Evolutionary conservation across 2,113 vertebrate genomes (phyloP).

Genomic region (Fulmarus glacialis): DNA sequence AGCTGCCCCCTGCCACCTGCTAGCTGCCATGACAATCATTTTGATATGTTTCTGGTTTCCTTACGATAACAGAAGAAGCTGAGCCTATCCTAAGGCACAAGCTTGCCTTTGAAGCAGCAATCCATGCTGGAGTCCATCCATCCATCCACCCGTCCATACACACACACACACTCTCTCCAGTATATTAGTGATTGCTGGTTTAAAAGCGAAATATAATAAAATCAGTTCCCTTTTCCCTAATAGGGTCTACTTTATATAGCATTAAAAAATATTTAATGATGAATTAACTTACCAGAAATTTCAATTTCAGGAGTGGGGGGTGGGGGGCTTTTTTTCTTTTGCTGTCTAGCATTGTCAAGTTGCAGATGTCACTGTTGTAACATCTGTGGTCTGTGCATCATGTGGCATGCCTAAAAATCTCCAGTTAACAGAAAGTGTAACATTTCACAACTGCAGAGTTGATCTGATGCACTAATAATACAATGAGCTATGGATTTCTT

Average conservation of each 20-base stretch:
- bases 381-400: background rate
- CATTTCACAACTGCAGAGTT: background rate
- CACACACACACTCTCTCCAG: no score
- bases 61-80: background rate
- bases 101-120: background rate
- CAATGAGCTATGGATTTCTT: background rate
- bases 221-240: background rate
- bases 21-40: background rate
- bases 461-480: background rate
- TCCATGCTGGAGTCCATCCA: background rate
- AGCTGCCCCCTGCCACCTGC: background rate
- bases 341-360: background rate
- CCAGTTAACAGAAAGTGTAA: background rate
- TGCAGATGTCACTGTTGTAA: background rate
- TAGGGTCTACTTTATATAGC: background rate
- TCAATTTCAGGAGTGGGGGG: background rate
- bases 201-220: background rate
- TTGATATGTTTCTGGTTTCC: background rate
- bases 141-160: background rate
- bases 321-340: background rate
- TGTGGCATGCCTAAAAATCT: background rate
- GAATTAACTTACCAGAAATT: background rate
- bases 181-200: background rate
- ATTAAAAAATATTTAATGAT: background rate
- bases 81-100: background rate